Evolutionary conservation across 2,797 vertebrate genomes (phyloP).

Genomic region (Delichon dasypus): DNA sequence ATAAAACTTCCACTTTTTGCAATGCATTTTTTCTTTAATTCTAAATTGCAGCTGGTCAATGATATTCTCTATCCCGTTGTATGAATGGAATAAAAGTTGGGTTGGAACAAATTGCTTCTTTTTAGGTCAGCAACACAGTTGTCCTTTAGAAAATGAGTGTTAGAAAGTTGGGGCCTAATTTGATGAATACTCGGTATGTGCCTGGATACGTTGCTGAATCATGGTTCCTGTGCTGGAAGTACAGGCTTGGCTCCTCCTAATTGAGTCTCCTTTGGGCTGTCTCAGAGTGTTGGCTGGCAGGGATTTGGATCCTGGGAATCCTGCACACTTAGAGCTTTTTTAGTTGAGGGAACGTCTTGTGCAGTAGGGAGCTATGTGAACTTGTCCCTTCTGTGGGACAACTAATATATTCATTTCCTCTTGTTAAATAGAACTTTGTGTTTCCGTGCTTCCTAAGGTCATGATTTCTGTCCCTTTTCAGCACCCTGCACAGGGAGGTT

Average conservation of each 20-base stretch:
- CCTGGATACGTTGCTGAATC: conserved; percentile 19
- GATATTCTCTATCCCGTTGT: neutral
- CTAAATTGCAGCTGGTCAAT: neutral
- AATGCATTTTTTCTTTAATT: neutral
- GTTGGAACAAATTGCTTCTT: neutral
- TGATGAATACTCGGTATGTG: neutral
- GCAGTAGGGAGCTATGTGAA: neutral
- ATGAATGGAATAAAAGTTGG: neutral
- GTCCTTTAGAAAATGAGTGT: neutral
- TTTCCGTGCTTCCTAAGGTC: neutral
- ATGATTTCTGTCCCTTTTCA: neutral
- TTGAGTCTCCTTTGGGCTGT: neutral
- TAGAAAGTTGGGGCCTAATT: neutral
- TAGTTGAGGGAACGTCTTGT: neutral
- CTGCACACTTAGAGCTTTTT: neutral
- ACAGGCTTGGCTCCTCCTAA: neutral
- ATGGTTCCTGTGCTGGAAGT: neutral
- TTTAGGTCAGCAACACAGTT: neutral
- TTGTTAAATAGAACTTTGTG: neutral
- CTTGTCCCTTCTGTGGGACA: neutral
- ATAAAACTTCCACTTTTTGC: neutral
- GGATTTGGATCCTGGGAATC: neutral
- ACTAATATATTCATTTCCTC: neutral
- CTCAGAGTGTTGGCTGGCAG: neutral
- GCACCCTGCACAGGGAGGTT: neutral